Evolutionary conservation across 2,113 vertebrate genomes (phyloP).

Genomic region (Azemiops feae): DNA sequence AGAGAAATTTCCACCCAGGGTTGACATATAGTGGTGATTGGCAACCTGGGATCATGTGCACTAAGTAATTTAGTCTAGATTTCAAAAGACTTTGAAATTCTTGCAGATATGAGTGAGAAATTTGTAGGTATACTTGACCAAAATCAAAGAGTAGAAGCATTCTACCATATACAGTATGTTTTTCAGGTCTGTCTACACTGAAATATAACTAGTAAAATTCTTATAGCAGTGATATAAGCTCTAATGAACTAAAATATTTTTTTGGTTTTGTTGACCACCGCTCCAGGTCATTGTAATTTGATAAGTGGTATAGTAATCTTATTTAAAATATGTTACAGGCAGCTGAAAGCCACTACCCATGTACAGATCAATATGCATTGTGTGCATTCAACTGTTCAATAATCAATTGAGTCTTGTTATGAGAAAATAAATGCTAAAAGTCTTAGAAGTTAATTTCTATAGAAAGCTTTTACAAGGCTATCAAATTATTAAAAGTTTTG

Average conservation of each 20-base stretch:
- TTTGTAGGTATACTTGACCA: slow-evolving; percentile 40
- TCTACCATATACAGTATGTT: slow-evolving; percentile 37
- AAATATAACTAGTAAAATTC: slow-evolving; percentile 39
- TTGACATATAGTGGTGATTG: neutral
- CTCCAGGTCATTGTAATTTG: slow-evolving; percentile 72
- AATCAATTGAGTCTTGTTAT: slow-evolving; percentile 75
- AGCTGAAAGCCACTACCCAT: slow-evolving; percentile 62
- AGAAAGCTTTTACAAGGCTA: slow-evolving; percentile 66
- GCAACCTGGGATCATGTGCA: neutral
- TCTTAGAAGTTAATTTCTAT: slow-evolving; percentile 69
- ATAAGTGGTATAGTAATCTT: slow-evolving; percentile 69
- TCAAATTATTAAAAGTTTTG: slow-evolving; percentile 68
- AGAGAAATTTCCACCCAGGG: neutral
- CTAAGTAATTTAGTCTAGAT: slow-evolving; percentile 20
- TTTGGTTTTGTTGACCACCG: slow-evolving; percentile 67
- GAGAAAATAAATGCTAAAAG: slow-evolving; percentile 71
- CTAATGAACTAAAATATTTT: slow-evolving; percentile 63
- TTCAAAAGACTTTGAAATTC: slow-evolving; percentile 34
- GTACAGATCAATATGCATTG: slow-evolving; percentile 73
- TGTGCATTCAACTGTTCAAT: slow-evolving; percentile 70
- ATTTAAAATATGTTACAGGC: slow-evolving; percentile 70
- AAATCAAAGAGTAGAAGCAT: slow-evolving; percentile 47
- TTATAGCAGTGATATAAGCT: slow-evolving; percentile 59
- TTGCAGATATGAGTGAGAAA: slow-evolving; percentile 34
- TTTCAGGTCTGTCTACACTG: slow-evolving; percentile 46